Percentiles rank a stretch among this genome's conserved stretches.
phyloP scores from a whole-genome alignment of 2,113 vertebrate species.

The Choloepus hoffmanni region DNA sequence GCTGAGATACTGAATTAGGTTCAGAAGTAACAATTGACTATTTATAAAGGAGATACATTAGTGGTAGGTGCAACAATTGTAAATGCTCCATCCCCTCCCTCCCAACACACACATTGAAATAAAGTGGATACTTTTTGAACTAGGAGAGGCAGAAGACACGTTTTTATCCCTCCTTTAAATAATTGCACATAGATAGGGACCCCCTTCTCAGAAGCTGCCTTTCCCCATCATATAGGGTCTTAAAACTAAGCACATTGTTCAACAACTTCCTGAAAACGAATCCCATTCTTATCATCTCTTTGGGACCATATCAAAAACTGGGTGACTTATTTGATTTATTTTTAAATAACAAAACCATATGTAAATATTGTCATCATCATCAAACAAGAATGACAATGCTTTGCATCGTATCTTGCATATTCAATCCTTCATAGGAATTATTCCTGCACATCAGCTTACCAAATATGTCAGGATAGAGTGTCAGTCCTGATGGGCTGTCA shows the following conservation, averaged over 20 bases:
- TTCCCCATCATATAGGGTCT: neutral
- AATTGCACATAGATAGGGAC: accelerated
- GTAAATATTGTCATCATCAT: neutral
- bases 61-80: neutral
- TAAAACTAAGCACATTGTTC: accelerated
- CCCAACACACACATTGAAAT: neutral
- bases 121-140: neutral
- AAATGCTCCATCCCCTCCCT: neutral
- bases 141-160: accelerated
- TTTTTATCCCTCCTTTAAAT: neutral
- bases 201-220: neutral
- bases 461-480: accelerated
- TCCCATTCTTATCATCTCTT: neutral
- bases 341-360: neutral
- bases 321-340: accelerated
- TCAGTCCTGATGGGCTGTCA: neutral
- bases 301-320: neutral
- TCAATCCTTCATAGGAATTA: accelerated
- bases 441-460: accelerated
- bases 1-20: neutral
- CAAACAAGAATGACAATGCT: neutral
- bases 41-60: neutral
- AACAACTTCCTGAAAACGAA: neutral
- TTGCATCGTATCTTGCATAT: accelerated
- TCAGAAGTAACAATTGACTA: neutral